Evolutionary conservation across 2,797 vertebrate genomes (phyloP), one percentile per base, ranked within the genome.

Genomic region (Lutjanus argentimaculatus): DNA sequence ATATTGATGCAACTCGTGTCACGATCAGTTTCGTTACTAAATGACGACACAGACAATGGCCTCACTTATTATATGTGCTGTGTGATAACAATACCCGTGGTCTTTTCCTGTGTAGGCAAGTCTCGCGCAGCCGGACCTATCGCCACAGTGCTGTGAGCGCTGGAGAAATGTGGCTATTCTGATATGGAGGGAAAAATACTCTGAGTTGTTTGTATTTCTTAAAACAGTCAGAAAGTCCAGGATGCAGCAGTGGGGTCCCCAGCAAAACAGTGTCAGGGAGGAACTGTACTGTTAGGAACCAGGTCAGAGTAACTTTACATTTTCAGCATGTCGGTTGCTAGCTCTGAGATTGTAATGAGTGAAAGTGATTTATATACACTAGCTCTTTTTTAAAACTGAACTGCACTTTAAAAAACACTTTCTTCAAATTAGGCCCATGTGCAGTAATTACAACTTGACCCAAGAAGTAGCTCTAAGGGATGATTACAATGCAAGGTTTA

Each of bases 51-150:
- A 40, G 56, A 55, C 21, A 17, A 1, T 25, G 4, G 0, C 8
- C 7, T 58, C 45, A 71, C 19, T 59, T 43, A 25, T 59, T 19
- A 68, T 30, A 55, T n/a, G 8, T 40, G 3, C 16, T 10, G 10
- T 4, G 25, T 77, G 52, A 72, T 59, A 64, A 64, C 25, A 48
- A 64, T 8, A 3, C 30, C 53, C 65, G 49, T 75, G 48, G 22
- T 63, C 15, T 75, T 77, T 80, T 78, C 56, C 57, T 67, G 6
- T 17, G 40, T 57, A 53, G 7, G 6, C 48, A 59, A 69, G 46
- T 40, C n/a, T 36, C 5, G 6, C 5, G 6, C 4, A 36, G 30
- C 30, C 30, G 30, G 30, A 36, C 30, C 4, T 25, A 25, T 2
- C 25, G 2, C 30, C 30, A 36, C 30, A 36, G 30, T 3, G 6